Evolutionary conservation across 2,113 vertebrate species (phyloP), one percentile per base, ranked within the genome.

Genomic region (Rhipidura dahli): DNA sequence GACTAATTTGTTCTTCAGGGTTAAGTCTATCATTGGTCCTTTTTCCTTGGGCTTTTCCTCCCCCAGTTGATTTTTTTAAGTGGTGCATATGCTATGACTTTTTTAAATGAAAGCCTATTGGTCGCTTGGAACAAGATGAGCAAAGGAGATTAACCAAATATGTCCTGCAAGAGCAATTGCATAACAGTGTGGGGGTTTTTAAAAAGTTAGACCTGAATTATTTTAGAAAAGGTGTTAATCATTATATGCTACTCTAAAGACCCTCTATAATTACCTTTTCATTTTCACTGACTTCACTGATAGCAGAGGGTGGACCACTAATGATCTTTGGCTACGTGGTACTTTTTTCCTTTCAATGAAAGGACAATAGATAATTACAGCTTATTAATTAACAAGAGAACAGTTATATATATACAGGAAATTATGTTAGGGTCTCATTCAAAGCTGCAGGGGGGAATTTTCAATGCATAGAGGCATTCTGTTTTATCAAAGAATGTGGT

Each of bases 341-440:
- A 69, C 60, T 93, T 94, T 96, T 80, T 83, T 80, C 71, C 88
- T 96, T 92, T 93, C 90, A 88, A 2, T 86, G 64, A 86, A 80
- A 61, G 72, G 76, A 97, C 68, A 93, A 89, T 88, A 89, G 88
- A 83, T 96, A 96, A 96, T 96, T 93, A 92, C 11, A 96, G 79
- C 56, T 95, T 93, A 94, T 73, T 87, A 95, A 71, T 84, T 72
- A 87, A 66, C 79, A 78, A 66, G 68, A 86, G 59, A 86, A 88
- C 51, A 85, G 71, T 83, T 90, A 79, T 39, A 56, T 77, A 66
- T 50, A 51, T 65, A 71, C 10, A 73, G 39, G 20, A 37, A 78
- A 85, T 83, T 87, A 51, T 39, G 24, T 69, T 73, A 66, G 16
- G 6, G 15, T 76, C 78, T 91, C 88, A 66, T 59, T 90, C 90